These are phyloP conservation scores for Dermatemys mawii DNA, from an alignment of 2,113 vertebrate species.

Conservation along the genomic window DNA sequence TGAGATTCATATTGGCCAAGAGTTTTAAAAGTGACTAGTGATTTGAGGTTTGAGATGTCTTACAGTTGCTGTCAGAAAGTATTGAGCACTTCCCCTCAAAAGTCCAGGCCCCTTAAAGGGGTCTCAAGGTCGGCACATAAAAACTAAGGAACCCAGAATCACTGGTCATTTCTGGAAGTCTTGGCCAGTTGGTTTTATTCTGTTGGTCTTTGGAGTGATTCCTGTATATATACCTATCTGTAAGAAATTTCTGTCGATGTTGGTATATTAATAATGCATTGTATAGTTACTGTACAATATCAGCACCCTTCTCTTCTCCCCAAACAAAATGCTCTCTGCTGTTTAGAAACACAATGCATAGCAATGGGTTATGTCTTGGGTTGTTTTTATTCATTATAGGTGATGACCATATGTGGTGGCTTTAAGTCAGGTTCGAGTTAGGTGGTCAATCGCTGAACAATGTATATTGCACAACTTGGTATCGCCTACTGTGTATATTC, in stretches of 20 bases:
- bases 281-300: neutral
- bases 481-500: neutral
- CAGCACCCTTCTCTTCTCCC: neutral
- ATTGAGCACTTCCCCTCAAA: neutral
- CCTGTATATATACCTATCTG: neutral
- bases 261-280: neutral
- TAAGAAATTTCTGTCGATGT: neutral
- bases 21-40: neutral
- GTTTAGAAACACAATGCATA: neutral
- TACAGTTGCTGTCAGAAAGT: neutral
- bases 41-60: neutral
- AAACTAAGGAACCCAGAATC: neutral
- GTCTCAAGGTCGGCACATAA: neutral
- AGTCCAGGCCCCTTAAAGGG: neutral
- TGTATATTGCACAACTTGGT: neutral
- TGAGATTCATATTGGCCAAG: neutral
- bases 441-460: neutral
- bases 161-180: neutral
- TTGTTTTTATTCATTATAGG: neutral
- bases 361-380: neutral
- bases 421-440: neutral
- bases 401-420: neutral
- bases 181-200: neutral
- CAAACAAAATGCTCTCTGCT: neutral
- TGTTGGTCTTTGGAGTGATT: neutral